Conservation (phyloP, 2,888 invertebrate species). For the Polylopha cassiicola region DNA sequence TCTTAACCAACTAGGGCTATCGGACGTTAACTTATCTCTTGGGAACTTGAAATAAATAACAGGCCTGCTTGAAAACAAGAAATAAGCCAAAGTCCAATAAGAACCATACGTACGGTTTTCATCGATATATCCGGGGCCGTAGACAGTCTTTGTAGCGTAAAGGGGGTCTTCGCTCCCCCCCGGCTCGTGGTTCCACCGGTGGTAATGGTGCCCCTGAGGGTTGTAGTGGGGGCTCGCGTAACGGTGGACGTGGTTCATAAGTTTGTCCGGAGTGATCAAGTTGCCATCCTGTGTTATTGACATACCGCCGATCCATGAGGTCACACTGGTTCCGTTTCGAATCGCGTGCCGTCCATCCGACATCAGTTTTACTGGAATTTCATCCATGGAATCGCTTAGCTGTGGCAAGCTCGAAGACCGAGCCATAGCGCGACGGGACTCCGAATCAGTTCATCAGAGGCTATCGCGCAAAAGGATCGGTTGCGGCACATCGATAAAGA, state of each 20-base stretch:
- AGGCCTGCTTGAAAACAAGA: slow-evolving; percentile 20
- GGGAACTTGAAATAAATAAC: background rate
- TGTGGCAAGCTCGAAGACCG: slow-evolving; percentile 57
- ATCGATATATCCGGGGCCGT: slow-evolving; percentile 73
- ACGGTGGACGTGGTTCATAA: slow-evolving; percentile 71
- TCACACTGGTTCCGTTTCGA: slow-evolving; percentile 63
- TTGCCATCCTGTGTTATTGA: slow-evolving; percentile 73
- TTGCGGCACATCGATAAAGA: slow-evolving; percentile 45
- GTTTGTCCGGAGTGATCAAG: slow-evolving; percentile 72
- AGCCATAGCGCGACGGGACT: slow-evolving; percentile 63
- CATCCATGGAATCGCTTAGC: slow-evolving; percentile 74
- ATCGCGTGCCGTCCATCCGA: slow-evolving; percentile 68
- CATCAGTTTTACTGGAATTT: slow-evolving; percentile 76
- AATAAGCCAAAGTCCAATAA: slow-evolving; percentile 41
- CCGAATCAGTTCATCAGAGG: slow-evolving; percentile 50
- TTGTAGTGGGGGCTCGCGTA: slow-evolving; percentile 74
- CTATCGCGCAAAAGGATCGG: slow-evolving; percentile 63
- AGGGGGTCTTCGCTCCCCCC: slow-evolving; percentile 72
- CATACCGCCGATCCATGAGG: slow-evolving; percentile 75
- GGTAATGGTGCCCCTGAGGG: slow-evolving; percentile 70
- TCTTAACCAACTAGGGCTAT: slow-evolving; percentile 39
- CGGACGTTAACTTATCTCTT: slow-evolving; percentile 51
- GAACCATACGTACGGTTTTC: slow-evolving; percentile 73
- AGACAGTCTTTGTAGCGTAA: slow-evolving; percentile 77
- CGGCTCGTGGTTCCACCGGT: slow-evolving; percentile 71